Conservation (phyloP, 2,113 vertebrate species). For the Bungarus multicinctus region DNA sequence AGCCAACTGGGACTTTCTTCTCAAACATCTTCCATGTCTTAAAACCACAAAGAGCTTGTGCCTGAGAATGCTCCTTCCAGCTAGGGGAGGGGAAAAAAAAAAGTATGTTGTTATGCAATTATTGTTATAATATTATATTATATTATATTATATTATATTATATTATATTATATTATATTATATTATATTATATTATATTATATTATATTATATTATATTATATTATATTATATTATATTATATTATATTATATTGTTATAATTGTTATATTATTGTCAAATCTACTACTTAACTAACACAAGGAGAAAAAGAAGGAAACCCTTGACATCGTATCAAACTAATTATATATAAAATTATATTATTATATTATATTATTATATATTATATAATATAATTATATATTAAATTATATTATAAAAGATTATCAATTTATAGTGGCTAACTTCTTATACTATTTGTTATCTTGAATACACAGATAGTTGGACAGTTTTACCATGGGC, state of each 20-base stretch:
- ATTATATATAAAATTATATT: too few relatives aligned
- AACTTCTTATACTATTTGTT: not conserved
- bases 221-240: too few relatives aligned
- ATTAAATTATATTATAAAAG: too few relatives aligned
- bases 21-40: constrained; percentile 38
- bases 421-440: not conserved
- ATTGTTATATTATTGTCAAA: too few relatives aligned
- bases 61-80: not conserved
- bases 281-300: not conserved
- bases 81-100: not conserved
- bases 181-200: too few relatives aligned
- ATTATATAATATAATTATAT: too few relatives aligned
- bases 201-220: too few relatives aligned
- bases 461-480: not conserved
- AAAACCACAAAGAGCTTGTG: constrained; percentile 19
- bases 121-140: too few relatives aligned
- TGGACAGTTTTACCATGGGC: constrained; percentile 14
- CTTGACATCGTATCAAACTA: not conserved
- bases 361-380: too few relatives aligned
- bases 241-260: too few relatives aligned
- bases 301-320: not conserved
- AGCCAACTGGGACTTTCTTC: constrained; percentile 35
- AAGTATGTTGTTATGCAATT: not conserved
- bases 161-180: too few relatives aligned
- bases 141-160: too few relatives aligned